These are phyloP conservation scores for Panzeria rudis DNA, from an alignment of 2,888 invertebrate species.

Conservation along the genomic window DNA sequence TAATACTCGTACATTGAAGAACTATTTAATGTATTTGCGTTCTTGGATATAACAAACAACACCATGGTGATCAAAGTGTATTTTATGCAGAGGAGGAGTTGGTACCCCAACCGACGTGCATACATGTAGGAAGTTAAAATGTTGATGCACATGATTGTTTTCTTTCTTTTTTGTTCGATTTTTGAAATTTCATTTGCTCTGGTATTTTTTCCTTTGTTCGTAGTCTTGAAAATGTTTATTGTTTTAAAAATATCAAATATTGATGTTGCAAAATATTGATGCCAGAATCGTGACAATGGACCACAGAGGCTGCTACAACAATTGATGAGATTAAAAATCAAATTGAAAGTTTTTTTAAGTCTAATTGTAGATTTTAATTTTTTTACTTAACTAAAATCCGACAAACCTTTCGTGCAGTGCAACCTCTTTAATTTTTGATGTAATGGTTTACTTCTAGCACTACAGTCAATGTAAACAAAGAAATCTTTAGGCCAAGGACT, in stretches of 20 bases:
- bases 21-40: slow-evolving; percentile 50
- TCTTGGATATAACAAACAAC: background rate
- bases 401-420: too few species aligned
- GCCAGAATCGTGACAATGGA: too few species aligned
- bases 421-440: too few species aligned
- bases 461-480: too few species aligned
- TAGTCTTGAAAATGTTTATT: slow-evolving; percentile 23
- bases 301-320: too few species aligned
- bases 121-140: slow-evolving; percentile 19
- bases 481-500: too few species aligned
- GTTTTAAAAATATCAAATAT: slow-evolving; percentile 21
- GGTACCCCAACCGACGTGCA: background rate
- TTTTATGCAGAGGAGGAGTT: background rate
- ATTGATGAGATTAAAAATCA: too few species aligned
- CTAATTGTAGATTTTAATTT: too few species aligned
- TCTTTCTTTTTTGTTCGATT: background rate
- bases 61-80: slow-evolving; percentile 21
- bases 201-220: background rate
- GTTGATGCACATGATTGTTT: background rate
- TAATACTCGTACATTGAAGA: slow-evolving; percentile 2
- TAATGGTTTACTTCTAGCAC: too few species aligned
- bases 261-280: slow-evolving; percentile 3
- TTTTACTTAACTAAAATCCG: too few species aligned
- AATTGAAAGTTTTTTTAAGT: too few species aligned
- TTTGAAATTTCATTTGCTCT: slow-evolving; percentile 32